Evolutionary conservation across 2,888 invertebrate species (phyloP), one percentile per base, ranked within the genome.

Genomic region (Drosophila pseudotakahashii): DNA sequence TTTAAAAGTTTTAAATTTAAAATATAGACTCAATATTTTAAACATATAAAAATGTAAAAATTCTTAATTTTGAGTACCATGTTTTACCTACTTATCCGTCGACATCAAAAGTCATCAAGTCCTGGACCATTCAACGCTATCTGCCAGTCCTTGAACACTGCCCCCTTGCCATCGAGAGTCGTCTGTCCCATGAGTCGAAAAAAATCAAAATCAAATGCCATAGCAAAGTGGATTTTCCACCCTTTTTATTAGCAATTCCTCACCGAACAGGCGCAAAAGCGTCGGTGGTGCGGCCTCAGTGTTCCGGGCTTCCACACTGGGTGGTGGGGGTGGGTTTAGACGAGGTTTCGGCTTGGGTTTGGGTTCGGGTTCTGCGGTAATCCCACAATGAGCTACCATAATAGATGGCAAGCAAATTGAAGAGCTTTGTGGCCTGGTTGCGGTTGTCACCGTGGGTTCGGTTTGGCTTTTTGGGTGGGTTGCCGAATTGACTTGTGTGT

Each of bases 191-290:
- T 19, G 68, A 85, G 72, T 67, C 69, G 75, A 76, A 75, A 76
- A 72, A 81, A 83, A 86, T 87, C 89, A 81, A 82, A 90, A 90
- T 89, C 89, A 90, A 89, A 90, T 88, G 84, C 89, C 89, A 81
- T 86, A 80, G 81, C 89, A 89, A 89, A 89, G 89, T 86, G 86
- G 88, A 86, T 89, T 90, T 89, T 89, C 90, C 90, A 89, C 89
- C 89, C 89, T 80, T 89, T 84, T 83, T 82, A 85, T 83, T 87
- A 82, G 83, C 89, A 81, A 88, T 83, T 86, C 81, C 75, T 75
- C 71, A 71, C 73, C 63, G 71, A 64, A 50, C 73, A 67, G 64
- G 63, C 66, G 66, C 61, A 39, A 6, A 45, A 55, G 69, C 68
- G 73, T 51, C 23, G 70, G 70, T 71, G 70, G 70, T 71, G 62